A percentile compares a stretch with the other conserved stretches of the same genome.
Conservation (phyloP, 2,797 vertebrate species). For the Cynodonichthys magdalenae region DNA sequence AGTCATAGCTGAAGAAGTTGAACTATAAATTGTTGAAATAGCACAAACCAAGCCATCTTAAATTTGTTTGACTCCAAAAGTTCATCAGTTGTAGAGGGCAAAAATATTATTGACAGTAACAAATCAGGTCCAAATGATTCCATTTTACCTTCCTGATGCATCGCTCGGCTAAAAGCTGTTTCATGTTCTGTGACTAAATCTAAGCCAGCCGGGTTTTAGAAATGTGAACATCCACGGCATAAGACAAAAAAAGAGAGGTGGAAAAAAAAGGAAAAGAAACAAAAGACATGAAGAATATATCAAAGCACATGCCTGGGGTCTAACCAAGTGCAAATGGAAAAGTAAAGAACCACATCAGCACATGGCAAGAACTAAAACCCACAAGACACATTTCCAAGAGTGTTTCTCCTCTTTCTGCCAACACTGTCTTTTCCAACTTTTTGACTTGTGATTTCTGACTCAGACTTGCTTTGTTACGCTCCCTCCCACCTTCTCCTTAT, state of each 20-base stretch:
- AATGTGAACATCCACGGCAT: conserved; percentile 49
- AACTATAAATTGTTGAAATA: too few species aligned
- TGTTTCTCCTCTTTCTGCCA: conserved; percentile 49
- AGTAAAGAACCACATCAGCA: conserved; percentile 78
- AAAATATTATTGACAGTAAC: not conserved
- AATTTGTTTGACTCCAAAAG: too few species aligned
- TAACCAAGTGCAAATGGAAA: conserved; percentile 78
- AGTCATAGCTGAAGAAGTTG: too few species aligned
- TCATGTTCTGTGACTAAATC: conserved; percentile 65
- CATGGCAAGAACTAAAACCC: conserved; percentile 72
- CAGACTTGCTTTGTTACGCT: conserved; percentile 20
- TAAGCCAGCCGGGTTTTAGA: conserved; percentile 60
- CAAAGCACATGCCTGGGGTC: conserved; percentile 67
- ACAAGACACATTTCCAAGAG: conserved; percentile 73
- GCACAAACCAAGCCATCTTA: too few species aligned
- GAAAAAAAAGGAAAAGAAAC: conserved; percentile 45
- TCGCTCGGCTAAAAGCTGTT: conserved; percentile 61
- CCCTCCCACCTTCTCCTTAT: not conserved
- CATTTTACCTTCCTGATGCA: conserved; percentile 66
- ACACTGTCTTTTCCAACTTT: conserved; percentile 24
- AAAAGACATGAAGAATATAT: conserved; percentile 74
- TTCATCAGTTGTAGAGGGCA: too few species aligned
- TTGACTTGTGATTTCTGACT: conserved; percentile 36
- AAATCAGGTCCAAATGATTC: conserved; percentile 52
- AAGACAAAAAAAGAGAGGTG: conserved; percentile 24